Percentiles rank a stretch among this genome's conserved stretches.
These are phyloP conservation scores for Melikaiella ostensackeni DNA, from an alignment of 2,888 invertebrate species.

Conservation along the genomic window DNA sequence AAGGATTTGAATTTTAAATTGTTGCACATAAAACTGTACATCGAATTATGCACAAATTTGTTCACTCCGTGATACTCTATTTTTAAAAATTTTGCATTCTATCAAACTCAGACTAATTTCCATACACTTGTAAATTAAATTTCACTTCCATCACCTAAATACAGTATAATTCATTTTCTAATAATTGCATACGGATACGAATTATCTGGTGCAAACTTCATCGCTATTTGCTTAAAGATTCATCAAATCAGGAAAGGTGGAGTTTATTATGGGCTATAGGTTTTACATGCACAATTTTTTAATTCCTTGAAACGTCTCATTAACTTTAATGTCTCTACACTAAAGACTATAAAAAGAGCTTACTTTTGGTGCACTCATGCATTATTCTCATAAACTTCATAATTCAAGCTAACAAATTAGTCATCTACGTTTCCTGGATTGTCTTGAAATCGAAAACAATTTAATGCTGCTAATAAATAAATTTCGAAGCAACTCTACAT, in stretches of 20 bases:
- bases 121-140: background rate
- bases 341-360: background rate
- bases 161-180: background rate
- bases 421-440: background rate
- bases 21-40: no score
- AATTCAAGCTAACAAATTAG: background rate
- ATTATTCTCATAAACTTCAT: conserved; percentile 1
- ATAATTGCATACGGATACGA: background rate
- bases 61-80: background rate
- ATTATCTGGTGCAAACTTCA: background rate
- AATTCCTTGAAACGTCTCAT: background rate
- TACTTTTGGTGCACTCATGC: background rate
- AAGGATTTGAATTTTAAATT: no score
- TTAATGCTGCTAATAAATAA: no score
- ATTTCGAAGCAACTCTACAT: no score
- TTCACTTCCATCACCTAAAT: background rate
- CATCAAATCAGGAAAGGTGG: background rate
- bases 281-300: background rate
- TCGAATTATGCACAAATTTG: no score
- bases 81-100: background rate
- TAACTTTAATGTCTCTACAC: background rate
- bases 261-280: background rate
- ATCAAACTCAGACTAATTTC: background rate
- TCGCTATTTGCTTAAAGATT: background rate
- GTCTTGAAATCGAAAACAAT: no score